These are phyloP conservation scores for Drosophila ogumai DNA, from an alignment of 1,140 invertebrate genomes.

Conservation along the genomic window DNA sequence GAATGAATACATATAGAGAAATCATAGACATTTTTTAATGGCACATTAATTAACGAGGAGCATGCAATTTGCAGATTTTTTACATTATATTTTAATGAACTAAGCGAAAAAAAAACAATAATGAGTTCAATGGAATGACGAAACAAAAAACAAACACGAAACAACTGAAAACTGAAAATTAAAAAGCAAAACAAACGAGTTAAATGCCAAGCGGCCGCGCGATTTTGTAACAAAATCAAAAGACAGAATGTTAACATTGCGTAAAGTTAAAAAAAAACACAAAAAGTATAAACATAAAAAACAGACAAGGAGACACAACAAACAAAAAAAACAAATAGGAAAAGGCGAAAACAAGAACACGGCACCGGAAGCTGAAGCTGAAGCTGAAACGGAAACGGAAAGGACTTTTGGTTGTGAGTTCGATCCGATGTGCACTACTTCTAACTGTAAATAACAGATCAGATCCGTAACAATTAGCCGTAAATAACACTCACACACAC, in stretches of 20 bases:
- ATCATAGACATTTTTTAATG: conserved; percentile 82
- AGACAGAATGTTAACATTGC: conserved; percentile 81
- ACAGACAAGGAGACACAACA: conserved; percentile 5
- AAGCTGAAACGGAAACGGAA: conserved; percentile 50
- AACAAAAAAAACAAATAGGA: not conserved
- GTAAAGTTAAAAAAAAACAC: conserved; percentile 51
- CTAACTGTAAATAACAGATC: conserved; percentile 81
- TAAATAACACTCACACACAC: conserved; percentile 40
- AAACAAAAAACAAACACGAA: conserved; percentile 12
- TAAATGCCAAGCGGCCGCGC: conserved; percentile 52
- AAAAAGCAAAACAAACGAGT: conserved; percentile 29
- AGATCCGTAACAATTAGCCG: conserved; percentile 43
- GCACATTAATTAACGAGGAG: conserved; percentile 76
- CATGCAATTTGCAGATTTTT: conserved; percentile 78
- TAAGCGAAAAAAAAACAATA: conserved; percentile 55
- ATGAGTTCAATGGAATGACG: conserved; percentile 51
- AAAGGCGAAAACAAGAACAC: conserved; percentile 26
- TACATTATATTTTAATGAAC: conserved; percentile 79
- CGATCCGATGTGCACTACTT: conserved; percentile 65
- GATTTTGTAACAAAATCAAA: conserved; percentile 82
- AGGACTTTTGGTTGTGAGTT: conserved; percentile 65
- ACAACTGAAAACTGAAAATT: conserved; percentile 8
- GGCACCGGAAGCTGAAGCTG: conserved; percentile 46
- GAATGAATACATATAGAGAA: conserved; percentile 82
- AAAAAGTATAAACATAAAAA: conserved; percentile 18